phyloP scores from a whole-genome alignment of 35 echinoderm and acorn worm genomes.

The Hemicentrotus pulcherrimus region DNA sequence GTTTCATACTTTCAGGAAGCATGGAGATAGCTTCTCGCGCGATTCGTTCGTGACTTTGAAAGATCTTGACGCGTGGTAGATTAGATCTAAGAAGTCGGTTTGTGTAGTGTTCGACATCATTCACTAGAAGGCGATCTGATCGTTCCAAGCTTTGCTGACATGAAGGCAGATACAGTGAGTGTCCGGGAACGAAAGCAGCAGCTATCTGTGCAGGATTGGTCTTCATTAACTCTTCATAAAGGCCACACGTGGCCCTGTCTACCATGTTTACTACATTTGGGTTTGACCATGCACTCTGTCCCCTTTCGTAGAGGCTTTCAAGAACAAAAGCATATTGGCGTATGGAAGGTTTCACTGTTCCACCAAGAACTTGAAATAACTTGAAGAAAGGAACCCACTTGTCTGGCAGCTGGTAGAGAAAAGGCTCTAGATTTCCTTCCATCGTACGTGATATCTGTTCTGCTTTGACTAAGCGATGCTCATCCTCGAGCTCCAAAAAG shows the following conservation, averaged over 20 bases:
- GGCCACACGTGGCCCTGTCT: neutral
- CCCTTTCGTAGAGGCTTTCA: neutral
- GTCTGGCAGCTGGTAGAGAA: constrained; percentile 30
- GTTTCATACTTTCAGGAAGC: neutral
- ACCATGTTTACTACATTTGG: constrained; percentile 20
- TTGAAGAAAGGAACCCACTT: constrained; percentile 31
- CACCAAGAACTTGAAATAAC: neutral
- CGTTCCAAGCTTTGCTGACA: neutral
- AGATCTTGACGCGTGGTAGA: neutral
- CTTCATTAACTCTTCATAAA: neutral
- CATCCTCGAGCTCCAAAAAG: neutral
- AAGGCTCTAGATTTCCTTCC: neutral
- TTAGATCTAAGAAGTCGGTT: neutral
- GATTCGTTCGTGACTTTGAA: neutral
- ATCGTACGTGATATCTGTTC: constrained; percentile 12
- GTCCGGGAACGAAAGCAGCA: neutral
- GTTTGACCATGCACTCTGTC: neutral
- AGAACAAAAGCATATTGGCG: constrained; percentile 34
- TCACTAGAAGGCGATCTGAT: neutral
- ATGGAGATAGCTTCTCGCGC: neutral
- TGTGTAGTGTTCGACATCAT: constrained; percentile 10
- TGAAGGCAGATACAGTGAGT: neutral
- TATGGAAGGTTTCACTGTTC: neutral
- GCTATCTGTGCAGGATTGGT: neutral
- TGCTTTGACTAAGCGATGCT: neutral